Evolutionary conservation across 2,113 vertebrate species (phyloP).

Genomic region (Jacana jacana): DNA sequence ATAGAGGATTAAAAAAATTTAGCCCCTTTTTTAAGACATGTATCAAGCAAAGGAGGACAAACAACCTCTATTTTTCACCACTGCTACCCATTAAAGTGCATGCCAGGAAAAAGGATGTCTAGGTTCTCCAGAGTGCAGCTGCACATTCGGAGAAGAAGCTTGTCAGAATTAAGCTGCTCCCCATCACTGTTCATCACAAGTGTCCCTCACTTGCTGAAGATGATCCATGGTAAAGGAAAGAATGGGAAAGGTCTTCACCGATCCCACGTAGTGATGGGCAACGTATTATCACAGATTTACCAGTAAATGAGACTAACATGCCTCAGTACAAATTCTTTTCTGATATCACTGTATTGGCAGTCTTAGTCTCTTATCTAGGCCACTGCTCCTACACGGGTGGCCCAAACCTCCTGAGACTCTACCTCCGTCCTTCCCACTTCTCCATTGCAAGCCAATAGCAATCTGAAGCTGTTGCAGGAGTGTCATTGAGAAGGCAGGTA

Average conservation of each 20-base stretch:
- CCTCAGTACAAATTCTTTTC: background rate
- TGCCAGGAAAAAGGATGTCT: background rate
- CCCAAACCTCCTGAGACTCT: background rate
- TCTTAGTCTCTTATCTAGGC: background rate
- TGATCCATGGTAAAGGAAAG: background rate
- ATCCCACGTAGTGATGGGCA: background rate
- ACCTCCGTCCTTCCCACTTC: background rate
- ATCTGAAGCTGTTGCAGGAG: background rate
- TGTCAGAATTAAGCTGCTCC: background rate
- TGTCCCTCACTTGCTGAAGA: accelerated
- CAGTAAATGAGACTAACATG: background rate
- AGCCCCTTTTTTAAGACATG: background rate
- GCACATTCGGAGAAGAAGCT: background rate
- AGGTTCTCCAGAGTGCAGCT: background rate
- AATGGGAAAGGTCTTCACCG: background rate
- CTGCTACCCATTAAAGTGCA: background rate
- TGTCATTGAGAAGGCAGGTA: background rate
- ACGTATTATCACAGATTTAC: background rate
- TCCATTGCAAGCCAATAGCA: background rate
- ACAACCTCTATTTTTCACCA: background rate
- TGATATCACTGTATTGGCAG: background rate
- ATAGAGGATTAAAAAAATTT: background rate
- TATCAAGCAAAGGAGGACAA: background rate
- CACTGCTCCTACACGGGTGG: background rate
- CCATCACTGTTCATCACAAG: background rate